These are phyloP conservation scores for Adela reaumurella DNA, from an alignment of 2,888 invertebrate genomes.

Conservation along the genomic window DNA sequence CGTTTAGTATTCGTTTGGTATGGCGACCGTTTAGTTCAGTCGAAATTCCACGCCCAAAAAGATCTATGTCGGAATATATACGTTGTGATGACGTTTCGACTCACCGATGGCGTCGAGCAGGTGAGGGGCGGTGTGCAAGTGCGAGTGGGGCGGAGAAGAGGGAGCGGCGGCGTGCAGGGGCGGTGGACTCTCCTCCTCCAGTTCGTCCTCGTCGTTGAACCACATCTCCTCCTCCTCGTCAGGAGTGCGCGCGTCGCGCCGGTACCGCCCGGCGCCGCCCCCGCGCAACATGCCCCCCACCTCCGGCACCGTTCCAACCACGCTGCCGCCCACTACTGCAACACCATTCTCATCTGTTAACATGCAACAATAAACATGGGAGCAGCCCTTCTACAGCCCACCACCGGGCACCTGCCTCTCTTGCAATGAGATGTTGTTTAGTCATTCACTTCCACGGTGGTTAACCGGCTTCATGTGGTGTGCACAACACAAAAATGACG, in stretches of 20 bases:
- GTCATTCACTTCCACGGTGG: too few relatives aligned
- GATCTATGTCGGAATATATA: not conserved
- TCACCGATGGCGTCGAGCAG: slow-evolving; percentile 48
- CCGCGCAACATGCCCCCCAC: slow-evolving; percentile 76
- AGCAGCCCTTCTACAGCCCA: too few relatives aligned
- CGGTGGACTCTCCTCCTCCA: slow-evolving; percentile 70
- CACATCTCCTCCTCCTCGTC: slow-evolving; percentile 99
- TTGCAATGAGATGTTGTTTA: too few relatives aligned
- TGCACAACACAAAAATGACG: too few relatives aligned
- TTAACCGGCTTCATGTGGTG: too few relatives aligned
- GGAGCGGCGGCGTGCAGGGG: slow-evolving; percentile 29
- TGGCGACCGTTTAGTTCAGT: too few relatives aligned
- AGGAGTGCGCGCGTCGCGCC: slow-evolving; percentile 88
- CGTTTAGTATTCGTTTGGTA: not conserved
- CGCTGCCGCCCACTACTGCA: slow-evolving; percentile 36
- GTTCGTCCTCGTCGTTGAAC: slow-evolving; percentile 97
- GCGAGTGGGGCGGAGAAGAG: slow-evolving; percentile 9
- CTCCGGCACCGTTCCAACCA: slow-evolving; percentile 51
- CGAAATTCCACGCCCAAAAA: too few relatives aligned
- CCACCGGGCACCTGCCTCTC: too few relatives aligned
- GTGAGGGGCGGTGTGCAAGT: slow-evolving; percentile 29
- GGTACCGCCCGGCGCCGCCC: slow-evolving; percentile 60
- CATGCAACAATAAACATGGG: too few relatives aligned
- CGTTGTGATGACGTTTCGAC: slow-evolving; percentile 4
- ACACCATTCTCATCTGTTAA: too few relatives aligned